phyloP scores from a whole-genome alignment of 2,888 invertebrate genomes.

The Caenorhabditis zanzibari region DNA sequence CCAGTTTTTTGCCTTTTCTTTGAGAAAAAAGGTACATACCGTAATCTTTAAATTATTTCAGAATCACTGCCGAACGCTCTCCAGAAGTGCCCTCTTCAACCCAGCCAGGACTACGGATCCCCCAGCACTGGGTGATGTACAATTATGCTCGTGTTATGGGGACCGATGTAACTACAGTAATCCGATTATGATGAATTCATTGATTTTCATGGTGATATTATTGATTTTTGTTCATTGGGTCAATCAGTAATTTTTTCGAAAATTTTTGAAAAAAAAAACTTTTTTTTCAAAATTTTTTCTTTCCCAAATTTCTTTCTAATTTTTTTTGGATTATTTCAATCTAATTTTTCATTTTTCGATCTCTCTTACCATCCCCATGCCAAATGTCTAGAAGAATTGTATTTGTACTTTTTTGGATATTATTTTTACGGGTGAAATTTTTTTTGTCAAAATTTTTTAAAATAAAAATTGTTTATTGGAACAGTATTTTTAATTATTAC shows the following conservation, averaged over 20 bases:
- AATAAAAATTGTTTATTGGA: conserved; percentile 4
- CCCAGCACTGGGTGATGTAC: conserved; percentile 79
- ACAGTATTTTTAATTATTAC: neutral
- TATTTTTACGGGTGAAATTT: conserved; percentile 19
- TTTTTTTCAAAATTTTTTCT: conserved; percentile 11
- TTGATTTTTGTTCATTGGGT: conserved; percentile 46
- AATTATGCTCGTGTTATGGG: conserved; percentile 79
- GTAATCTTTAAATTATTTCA: conserved; percentile 39
- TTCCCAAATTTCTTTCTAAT: neutral
- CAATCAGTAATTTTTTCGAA: conserved; percentile 7
- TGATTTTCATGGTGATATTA: conserved; percentile 16
- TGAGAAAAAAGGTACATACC: no score
- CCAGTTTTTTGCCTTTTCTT: conserved; percentile 13
- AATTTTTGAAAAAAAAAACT: neutral
- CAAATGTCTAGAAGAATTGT: conserved; percentile 6
- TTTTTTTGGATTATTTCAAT: neutral
- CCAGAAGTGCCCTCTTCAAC: conserved; percentile 80
- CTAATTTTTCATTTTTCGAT: neutral
- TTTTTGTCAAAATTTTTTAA: conserved; percentile 10
- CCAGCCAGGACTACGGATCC: conserved; percentile 74
- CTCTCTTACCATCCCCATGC: neutral
- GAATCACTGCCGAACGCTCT: conserved; percentile 76
- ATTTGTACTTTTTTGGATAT: conserved; percentile 27
- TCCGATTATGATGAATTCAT: neutral
- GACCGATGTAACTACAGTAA: conserved; percentile 73